Conservation (phyloP, 2,888 invertebrate species). For the Eupithecia exiguata region DNA sequence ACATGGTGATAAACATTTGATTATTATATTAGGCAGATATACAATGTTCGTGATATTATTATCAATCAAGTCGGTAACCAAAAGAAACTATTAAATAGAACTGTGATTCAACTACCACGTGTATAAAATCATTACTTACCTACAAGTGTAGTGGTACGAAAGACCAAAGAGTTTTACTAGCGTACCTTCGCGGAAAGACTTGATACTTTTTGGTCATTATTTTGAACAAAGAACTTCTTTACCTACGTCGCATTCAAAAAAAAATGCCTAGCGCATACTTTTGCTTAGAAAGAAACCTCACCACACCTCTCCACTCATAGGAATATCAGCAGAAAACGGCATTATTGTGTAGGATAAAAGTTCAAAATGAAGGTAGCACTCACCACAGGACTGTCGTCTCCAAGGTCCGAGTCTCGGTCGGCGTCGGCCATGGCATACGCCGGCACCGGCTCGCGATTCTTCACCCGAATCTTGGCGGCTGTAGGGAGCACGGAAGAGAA, state of each 20-base stretch:
- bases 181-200: not conserved
- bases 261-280: not conserved
- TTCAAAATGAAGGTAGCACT: constrained; percentile 66
- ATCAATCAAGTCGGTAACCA: not conserved
- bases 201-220: not conserved
- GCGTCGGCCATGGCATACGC: constrained; percentile 91
- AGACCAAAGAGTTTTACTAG: not conserved
- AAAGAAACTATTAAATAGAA: not conserved
- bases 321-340: not conserved
- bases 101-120: constrained; percentile 30
- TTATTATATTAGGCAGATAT: not conserved
- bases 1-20: not conserved
- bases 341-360: not conserved
- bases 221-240: not conserved
- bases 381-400: constrained; percentile 90
- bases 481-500: constrained; percentile 63
- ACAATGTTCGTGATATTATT: not conserved
- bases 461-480: constrained; percentile 93
- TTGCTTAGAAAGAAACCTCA: not conserved
- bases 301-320: not conserved
- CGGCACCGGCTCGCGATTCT: constrained; percentile 94
- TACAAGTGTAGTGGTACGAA: not conserved
- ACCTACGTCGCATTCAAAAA: not conserved
- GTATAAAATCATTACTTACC: constrained; percentile 23
- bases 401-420: constrained; percentile 88